Conservation (phyloP, 2,113 vertebrate genomes). For the Cynocephalus volans region DNA sequence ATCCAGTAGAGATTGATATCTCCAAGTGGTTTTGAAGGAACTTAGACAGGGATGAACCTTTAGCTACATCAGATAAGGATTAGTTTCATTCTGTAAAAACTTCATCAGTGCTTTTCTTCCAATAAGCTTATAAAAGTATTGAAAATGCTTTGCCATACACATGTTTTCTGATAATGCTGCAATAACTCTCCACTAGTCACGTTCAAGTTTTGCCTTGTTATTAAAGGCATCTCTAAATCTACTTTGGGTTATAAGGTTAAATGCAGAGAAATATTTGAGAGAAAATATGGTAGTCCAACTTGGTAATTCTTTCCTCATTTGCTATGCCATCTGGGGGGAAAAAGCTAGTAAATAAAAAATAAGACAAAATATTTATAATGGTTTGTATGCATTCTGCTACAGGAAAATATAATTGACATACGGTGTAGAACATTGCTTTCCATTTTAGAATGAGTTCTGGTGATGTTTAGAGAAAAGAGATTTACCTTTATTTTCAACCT, state of each 20-base stretch:
- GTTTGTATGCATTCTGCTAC: background rate
- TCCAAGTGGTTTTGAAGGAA: background rate
- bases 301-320: background rate
- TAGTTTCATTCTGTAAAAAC: background rate
- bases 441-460: background rate
- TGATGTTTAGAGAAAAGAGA: background rate
- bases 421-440: background rate
- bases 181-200: background rate
- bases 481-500: constrained; percentile 13
- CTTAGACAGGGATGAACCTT: background rate
- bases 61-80: background rate
- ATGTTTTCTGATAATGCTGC: background rate
- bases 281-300: background rate
- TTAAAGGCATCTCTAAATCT: background rate
- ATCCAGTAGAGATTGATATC: background rate
- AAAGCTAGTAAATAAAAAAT: background rate
- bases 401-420: background rate
- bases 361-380: background rate
- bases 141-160: background rate
- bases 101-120: background rate
- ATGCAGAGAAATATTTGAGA: background rate
- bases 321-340: background rate
- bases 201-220: background rate
- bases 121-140: background rate
- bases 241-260: background rate